Evolutionary conservation across 2,888 invertebrate genomes (phyloP).

Genomic region (Empis livida): DNA sequence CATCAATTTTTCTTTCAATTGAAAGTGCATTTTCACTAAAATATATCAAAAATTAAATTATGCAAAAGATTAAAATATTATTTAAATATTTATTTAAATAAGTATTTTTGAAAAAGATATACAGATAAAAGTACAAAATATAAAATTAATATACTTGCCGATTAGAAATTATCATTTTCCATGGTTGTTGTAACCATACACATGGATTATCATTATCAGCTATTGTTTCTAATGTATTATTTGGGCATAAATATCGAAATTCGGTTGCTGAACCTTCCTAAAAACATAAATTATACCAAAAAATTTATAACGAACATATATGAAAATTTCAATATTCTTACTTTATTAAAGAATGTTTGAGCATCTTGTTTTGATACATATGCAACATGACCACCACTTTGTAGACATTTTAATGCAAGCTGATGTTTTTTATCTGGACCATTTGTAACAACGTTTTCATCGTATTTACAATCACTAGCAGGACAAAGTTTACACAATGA

Average conservation of each 20-base stretch:
- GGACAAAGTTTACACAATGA: slow-evolving; percentile 40
- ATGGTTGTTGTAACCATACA: slow-evolving; percentile 48
- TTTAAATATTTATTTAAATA: too few species aligned
- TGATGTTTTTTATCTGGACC: slow-evolving; percentile 23
- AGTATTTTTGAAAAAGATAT: too few species aligned
- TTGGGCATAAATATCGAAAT: slow-evolving; percentile 26
- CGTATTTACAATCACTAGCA: slow-evolving; percentile 18
- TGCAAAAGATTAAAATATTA: too few species aligned
- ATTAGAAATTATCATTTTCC: slow-evolving; percentile 40
- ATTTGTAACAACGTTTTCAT: slow-evolving; percentile 6
- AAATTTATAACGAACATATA: too few species aligned
- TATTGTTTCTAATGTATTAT: slow-evolving; percentile 22
- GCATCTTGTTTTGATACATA: slow-evolving; percentile 38
- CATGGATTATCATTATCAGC: slow-evolving; percentile 36
- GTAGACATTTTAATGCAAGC: slow-evolving; percentile 43
- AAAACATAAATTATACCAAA: too few species aligned
- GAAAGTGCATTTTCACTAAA: slow-evolving; percentile 14
- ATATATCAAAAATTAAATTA: background rate
- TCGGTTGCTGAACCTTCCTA: slow-evolving; percentile 10
- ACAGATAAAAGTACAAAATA: background rate
- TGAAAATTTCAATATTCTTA: slow-evolving; percentile 12
- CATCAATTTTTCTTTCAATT: slow-evolving; percentile 14
- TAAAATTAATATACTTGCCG: slow-evolving; percentile 5
- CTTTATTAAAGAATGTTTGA: slow-evolving; percentile 26
- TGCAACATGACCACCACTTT: slow-evolving; percentile 42